A percentile compares a stretch with the other conserved stretches of the same genome.
Evolutionary conservation across 1,140 invertebrate genomes (phyloP).

Genomic region (Pantala flavescens): DNA sequence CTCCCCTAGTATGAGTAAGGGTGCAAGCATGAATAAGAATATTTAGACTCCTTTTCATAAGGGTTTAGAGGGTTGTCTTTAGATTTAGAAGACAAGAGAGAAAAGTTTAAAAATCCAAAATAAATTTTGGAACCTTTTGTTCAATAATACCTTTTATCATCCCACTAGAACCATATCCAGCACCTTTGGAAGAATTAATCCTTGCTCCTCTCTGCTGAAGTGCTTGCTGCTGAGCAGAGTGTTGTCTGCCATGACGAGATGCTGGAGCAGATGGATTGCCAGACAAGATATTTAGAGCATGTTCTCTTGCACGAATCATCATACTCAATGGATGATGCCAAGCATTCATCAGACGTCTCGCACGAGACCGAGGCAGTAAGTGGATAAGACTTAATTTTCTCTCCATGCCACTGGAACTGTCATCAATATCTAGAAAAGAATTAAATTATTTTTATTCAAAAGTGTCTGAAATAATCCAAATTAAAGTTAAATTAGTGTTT

Average conservation of each 20-base stretch:
- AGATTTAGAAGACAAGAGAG: no score
- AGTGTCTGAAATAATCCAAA: conserved; percentile 12
- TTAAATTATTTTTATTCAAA: conserved; percentile 12
- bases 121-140: no score
- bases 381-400: conserved; percentile 61
- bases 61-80: no score
- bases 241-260: conserved; percentile 11
- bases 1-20: no score
- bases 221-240: neutral
- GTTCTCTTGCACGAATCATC: conserved; percentile 64
- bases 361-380: conserved; percentile 59
- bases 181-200: neutral
- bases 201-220: neutral
- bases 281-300: conserved; percentile 62
- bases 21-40: no score
- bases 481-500: no score
- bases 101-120: no score
- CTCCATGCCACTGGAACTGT: neutral
- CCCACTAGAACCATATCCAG: no score
- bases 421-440: conserved; percentile 9
- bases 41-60: no score
- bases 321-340: conserved; percentile 68
- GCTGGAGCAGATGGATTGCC: conserved; percentile 35
- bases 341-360: conserved; percentile 60
- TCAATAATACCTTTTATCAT: no score